phyloP scores from a whole-genome alignment of 2,888 invertebrate species.

The Caenorhabditis japonica region DNA sequence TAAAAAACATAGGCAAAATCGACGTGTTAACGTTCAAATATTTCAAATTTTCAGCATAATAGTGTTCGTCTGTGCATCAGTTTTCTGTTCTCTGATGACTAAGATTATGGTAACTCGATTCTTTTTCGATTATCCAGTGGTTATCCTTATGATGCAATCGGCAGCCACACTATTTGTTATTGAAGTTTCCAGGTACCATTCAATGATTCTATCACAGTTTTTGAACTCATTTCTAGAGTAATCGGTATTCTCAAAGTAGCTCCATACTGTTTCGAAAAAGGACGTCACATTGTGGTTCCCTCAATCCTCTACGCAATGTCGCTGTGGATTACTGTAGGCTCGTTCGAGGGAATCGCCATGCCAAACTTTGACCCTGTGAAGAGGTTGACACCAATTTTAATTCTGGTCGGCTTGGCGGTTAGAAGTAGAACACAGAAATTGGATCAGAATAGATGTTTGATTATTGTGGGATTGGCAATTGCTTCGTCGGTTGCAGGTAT shows the following conservation, averaged over 20 bases:
- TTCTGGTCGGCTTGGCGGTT: slow-evolving; percentile 46
- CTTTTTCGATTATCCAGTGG: slow-evolving; percentile 80
- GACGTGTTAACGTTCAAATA: no score
- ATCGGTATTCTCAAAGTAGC: slow-evolving; percentile 75
- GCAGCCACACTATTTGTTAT: slow-evolving; percentile 78
- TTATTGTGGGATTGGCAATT: slow-evolving; percentile 55
- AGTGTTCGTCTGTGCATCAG: slow-evolving; percentile 40
- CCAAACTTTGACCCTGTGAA: slow-evolving; percentile 81
- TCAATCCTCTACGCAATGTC: slow-evolving; percentile 79
- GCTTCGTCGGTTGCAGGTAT: slow-evolving; percentile 65
- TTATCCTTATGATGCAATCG: slow-evolving; percentile 80
- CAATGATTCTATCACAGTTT: slow-evolving; percentile 13
- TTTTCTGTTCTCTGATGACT: slow-evolving; percentile 56
- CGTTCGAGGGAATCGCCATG: slow-evolving; percentile 80
- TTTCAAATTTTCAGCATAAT: slow-evolving; percentile 58
- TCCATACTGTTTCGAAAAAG: slow-evolving; percentile 78
- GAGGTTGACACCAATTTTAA: slow-evolving; percentile 63
- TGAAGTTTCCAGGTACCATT: slow-evolving; percentile 75
- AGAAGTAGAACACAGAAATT: slow-evolving; percentile 41
- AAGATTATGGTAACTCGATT: slow-evolving; percentile 65
- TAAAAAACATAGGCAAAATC: no score
- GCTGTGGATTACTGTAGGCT: slow-evolving; percentile 79
- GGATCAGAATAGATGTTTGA: slow-evolving; percentile 34
- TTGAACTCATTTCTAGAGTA: slow-evolving; percentile 55
- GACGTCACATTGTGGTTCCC: slow-evolving; percentile 78